Percentiles rank a stretch among this genome's conserved stretches.
Evolutionary conservation across 2,888 invertebrate species (phyloP).

Genomic region (Dolomedes plantarius): DNA sequence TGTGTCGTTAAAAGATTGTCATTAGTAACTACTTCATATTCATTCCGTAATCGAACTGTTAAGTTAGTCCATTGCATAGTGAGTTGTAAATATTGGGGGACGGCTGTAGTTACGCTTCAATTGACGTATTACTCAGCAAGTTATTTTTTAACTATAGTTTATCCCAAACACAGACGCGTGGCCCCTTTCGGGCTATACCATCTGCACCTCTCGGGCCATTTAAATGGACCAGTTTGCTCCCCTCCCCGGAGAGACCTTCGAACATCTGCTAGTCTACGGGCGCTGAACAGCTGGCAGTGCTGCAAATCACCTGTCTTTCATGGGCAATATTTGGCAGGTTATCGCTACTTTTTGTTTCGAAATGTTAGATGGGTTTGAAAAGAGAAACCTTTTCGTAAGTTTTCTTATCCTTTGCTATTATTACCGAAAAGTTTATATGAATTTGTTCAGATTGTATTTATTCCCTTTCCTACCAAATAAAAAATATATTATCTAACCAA

Average conservation of each 20-base stretch:
- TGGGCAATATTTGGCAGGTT: constrained; percentile 19
- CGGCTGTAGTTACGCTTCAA: neutral
- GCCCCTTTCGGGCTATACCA: constrained; percentile 10
- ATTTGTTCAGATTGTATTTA: too few relatives aligned
- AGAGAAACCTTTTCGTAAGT: too few relatives aligned
- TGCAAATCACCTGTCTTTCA: constrained; percentile 15
- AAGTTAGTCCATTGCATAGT: too few relatives aligned
- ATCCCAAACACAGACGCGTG: neutral
- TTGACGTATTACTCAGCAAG: neutral
- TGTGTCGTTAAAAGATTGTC: too few relatives aligned
- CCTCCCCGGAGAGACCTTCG: neutral
- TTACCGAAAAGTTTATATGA: too few relatives aligned
- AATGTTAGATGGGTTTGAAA: too few relatives aligned
- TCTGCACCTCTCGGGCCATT: neutral
- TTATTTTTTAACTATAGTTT: neutral
- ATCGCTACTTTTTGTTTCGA: neutral
- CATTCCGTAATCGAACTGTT: too few relatives aligned
- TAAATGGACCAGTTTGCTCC: constrained; percentile 16
- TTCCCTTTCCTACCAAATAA: too few relatives aligned
- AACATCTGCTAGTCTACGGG: constrained; percentile 27
- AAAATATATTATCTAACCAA: too few relatives aligned
- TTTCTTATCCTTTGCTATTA: too few relatives aligned
- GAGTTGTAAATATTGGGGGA: too few relatives aligned
- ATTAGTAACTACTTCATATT: too few relatives aligned
- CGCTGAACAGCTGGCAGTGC: neutral